Evolutionary conservation across 2,888 invertebrate genomes (phyloP), one percentile per base, ranked within the genome.

Genomic region (Mythimna albipuncta): DNA sequence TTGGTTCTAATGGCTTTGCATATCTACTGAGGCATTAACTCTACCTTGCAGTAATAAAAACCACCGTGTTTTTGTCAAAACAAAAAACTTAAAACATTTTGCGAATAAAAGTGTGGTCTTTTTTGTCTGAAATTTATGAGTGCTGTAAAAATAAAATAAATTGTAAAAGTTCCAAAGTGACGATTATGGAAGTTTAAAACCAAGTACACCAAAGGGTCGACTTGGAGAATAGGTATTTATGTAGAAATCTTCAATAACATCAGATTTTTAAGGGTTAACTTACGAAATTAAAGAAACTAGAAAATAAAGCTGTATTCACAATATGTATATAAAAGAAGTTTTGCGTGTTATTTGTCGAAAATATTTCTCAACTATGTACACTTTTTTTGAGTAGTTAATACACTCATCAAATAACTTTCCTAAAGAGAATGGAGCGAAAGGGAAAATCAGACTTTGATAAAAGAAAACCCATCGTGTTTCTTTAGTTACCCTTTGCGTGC

Each of bases 61-160:
- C 2, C 32, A 26, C 16, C 58, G 59, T 64, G 32, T 79, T 79
- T 52, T 75, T 64, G 26, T 58, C 38, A 32, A 54, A 64, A 72
- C 64, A 21, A 79, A 59, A 77, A 64, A 64, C 21, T 54, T 26
- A 21, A 75, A 64, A 54, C 52, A 21, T 72, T 79, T 73, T 54
- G 35, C 19, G 62, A 70, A 74, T 85, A 81, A 87, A 89, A 86
- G 85, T 81, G 84, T 81, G 79, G 72, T 62, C 64, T 38, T 63
- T 69, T 69, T 80, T 80, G 63, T 50, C 58, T 26, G 64, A 70
- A 73, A 68, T 76, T 77, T 79, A 83, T 71, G 65, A 69, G n/a
- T 58, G 66, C 66, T 64, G 58, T 69, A 69, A 70, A 76, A 77
- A 69, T 62, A 10, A 68, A 69, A 81, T 65, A 64, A 55, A 67